Evolutionary conservation across 1,140 invertebrate genomes (phyloP), one percentile per base, ranked within the genome.

Genomic region (Paramacrobiotus metropolitanus): DNA sequence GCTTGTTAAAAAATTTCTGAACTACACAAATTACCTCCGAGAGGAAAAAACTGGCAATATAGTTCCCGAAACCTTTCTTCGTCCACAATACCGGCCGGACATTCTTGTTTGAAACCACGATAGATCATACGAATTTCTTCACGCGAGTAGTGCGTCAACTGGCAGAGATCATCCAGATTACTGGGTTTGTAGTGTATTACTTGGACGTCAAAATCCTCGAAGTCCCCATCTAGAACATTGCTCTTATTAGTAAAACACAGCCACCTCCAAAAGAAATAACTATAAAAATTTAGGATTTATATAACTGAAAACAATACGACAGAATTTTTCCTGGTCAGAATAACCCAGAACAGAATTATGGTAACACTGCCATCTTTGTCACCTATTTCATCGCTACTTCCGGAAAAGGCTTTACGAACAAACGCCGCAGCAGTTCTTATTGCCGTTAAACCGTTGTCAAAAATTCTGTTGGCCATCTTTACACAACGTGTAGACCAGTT

Each of bases 91-190:
- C 86, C 86, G 2, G 85, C 86, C 59, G 85, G 86, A 74, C 85
- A 92, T 74, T 92, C 48, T 28, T 91, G 87, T 70, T 93, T 93
- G 72, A 93, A 93, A 9, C 87, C 87, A 24, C 87, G 73, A 71
- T 93, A 93, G 73, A 93, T 91, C 44, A 89, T 80, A 68, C 91
- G 87, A 62, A 93, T 86, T 74, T 93, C 87, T 70, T 87, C 86
- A 61, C 80, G 77, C 1, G 82, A 82, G 74, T 91, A 92, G 68
- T 88, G 86, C 3, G 87, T 89, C 62, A 79, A 83, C 62, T 79
- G 81, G 28, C 84, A 84, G 21, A 93, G 76, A 44, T 84, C 83
- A 34, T 82, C 80, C 62, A 90, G 75, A 63, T 87, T 84, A 70
- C 88, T 85, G 0, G 86, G 86, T 64, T 82, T 77, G 72, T 88